phyloP scores from a whole-genome alignment of 2,113 vertebrate genomes.

The Charadrius vociferus region DNA sequence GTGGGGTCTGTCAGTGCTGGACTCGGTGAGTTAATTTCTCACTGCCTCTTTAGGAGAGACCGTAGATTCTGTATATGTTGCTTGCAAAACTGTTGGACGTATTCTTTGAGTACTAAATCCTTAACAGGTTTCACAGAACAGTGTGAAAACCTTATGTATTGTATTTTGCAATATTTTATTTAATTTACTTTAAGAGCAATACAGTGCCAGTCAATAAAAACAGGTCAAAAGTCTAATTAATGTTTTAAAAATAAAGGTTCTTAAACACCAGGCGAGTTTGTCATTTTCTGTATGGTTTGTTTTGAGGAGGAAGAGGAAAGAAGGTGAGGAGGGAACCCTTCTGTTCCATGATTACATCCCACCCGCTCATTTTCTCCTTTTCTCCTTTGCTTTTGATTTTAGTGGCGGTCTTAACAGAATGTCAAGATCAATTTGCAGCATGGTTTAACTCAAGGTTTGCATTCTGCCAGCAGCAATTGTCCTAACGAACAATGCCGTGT shows the following conservation, averaged over 20 bases:
- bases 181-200: constrained; percentile 67
- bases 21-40: constrained; percentile 56
- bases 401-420: constrained; percentile 84
- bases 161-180: constrained; percentile 62
- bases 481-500: constrained; percentile 82
- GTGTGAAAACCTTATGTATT: constrained; percentile 40
- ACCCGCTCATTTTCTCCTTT: constrained; percentile 87
- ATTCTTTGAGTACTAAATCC: constrained; percentile 53
- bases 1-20: constrained; percentile 38
- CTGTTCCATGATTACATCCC: constrained; percentile 83
- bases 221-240: constrained; percentile 87
- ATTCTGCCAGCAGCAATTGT: constrained; percentile 85
- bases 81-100: constrained; percentile 47
- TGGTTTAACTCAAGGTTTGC: constrained; percentile 88
- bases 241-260: constrained; percentile 91
- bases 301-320: constrained; percentile 77
- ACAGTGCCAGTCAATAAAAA: constrained; percentile 73
- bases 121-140: constrained; percentile 44
- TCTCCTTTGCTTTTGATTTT: constrained; percentile 87
- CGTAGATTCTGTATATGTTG: constrained; percentile 26
- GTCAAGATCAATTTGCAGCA: constrained; percentile 91
- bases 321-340: constrained; percentile 82
- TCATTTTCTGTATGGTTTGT: constrained; percentile 78
- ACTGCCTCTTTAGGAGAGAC: constrained; percentile 25
- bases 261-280: constrained; percentile 82